Evolutionary conservation across 1,140 invertebrate species (phyloP).

Genomic region (Theocolax elegans): DNA sequence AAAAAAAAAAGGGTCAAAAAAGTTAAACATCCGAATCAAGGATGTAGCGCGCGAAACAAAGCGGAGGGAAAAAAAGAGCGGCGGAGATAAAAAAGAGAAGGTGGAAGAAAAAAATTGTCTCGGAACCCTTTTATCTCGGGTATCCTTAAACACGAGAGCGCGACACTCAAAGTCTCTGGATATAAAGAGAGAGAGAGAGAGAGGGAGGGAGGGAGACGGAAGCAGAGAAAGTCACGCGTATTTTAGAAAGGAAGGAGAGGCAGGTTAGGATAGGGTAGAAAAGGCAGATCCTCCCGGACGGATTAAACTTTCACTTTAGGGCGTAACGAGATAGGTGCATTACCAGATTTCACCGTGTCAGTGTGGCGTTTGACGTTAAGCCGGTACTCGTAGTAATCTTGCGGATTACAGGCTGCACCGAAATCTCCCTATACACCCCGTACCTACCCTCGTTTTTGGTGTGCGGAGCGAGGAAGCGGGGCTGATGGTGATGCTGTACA

Average conservation of each 20-base stretch:
- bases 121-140: conserved; percentile 13
- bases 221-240: neutral
- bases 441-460: neutral
- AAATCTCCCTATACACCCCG: neutral
- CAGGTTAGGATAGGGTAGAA: too few relatives aligned
- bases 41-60: neutral
- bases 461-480: neutral
- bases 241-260: neutral
- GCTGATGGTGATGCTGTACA: too few relatives aligned
- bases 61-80: neutral
- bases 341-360: conserved; percentile 43
- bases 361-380: conserved; percentile 43
- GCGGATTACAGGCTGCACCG: conserved; percentile 38
- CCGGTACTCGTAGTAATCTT: conserved; percentile 45
- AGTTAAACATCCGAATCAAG: neutral
- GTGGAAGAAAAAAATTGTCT: neutral
- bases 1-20: neutral
- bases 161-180: neutral
- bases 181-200: neutral
- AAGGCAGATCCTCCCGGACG: conserved; percentile 31
- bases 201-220: neutral
- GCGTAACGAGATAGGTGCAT: conserved; percentile 39
- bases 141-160: conserved; percentile 11
- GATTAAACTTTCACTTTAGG: conserved; percentile 44
- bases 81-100: neutral